Percentiles rank a stretch among this genome's conserved stretches.
phyloP scores from a whole-genome alignment of 2,797 vertebrate species.

The Synaphobranchus kaupii region DNA sequence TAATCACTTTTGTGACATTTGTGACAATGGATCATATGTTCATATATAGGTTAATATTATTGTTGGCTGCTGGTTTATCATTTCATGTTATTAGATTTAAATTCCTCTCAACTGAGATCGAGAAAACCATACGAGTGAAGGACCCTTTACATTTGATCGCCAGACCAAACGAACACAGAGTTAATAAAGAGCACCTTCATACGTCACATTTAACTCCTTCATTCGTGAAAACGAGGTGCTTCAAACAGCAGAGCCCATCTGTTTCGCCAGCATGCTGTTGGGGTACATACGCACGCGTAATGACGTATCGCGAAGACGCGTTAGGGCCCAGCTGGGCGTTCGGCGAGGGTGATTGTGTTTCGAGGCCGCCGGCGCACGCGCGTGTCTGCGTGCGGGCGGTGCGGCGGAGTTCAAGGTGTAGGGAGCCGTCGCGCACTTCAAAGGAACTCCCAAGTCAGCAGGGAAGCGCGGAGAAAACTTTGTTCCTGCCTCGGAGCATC shows the following conservation, averaged over 20 bases:
- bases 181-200: not conserved
- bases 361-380: not conserved
- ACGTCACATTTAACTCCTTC: not conserved
- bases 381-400: not conserved
- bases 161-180: not conserved
- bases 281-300: not conserved
- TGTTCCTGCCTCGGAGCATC: constrained; percentile 21
- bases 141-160: not conserved
- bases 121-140: not conserved
- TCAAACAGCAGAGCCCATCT: no score
- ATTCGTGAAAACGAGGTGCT: not conserved
- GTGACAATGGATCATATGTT: no score
- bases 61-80: no score
- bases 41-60: no score
- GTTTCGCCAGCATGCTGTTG: not conserved
- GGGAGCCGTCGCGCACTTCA: not conserved
- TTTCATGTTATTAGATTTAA: not conserved
- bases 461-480: constrained; percentile 3
- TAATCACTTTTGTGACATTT: no score
- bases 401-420: not conserved
- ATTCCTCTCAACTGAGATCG: not conserved
- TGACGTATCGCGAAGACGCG: not conserved
- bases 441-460: not conserved
- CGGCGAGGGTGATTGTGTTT: not conserved
- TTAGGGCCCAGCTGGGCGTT: not conserved